Evolutionary conservation across 2,113 vertebrate genomes (phyloP).

Genomic region (Festucalex cinctus): DNA sequence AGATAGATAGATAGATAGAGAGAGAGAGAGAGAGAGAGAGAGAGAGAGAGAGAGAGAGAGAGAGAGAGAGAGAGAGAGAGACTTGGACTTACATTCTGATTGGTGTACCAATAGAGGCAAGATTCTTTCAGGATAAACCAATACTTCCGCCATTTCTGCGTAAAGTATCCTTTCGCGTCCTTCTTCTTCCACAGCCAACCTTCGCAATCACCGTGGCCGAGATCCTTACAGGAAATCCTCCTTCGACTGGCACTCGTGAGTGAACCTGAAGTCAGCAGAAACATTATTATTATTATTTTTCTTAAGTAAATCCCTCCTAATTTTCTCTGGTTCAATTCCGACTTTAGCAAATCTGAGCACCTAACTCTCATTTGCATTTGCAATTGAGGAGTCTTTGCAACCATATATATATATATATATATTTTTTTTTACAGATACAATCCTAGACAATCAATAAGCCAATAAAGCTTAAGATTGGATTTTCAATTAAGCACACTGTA

Average conservation of each 20-base stretch:
- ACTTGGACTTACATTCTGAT: constrained; percentile 81
- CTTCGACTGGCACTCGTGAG: constrained; percentile 82
- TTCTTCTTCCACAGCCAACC: constrained; percentile 92
- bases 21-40: too few species aligned
- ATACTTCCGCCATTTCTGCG: constrained; percentile 90
- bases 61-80: too few species aligned
- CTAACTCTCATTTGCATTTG: too few species aligned
- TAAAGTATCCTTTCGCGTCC: constrained; percentile 86
- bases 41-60: too few species aligned
- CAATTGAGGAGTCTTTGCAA: not conserved
- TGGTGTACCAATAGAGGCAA: constrained; percentile 90
- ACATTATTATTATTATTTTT: too few species aligned
- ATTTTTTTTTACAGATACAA: not conserved
- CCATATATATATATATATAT: not conserved
- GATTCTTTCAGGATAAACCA: constrained; percentile 92
- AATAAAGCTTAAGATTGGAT: too few species aligned
- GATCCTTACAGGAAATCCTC: constrained; percentile 85
- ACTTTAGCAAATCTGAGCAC: too few species aligned
- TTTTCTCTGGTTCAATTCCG: not conserved
- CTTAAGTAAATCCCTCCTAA: not conserved
- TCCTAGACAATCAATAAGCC: not conserved
- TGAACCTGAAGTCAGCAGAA: constrained; percentile 62
- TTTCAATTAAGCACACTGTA: not conserved
- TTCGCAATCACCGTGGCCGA: constrained; percentile 87
- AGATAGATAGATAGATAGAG: too few species aligned